Conservation (phyloP, 1,140 invertebrate species). For the Elymnias hypermnestra region DNA sequence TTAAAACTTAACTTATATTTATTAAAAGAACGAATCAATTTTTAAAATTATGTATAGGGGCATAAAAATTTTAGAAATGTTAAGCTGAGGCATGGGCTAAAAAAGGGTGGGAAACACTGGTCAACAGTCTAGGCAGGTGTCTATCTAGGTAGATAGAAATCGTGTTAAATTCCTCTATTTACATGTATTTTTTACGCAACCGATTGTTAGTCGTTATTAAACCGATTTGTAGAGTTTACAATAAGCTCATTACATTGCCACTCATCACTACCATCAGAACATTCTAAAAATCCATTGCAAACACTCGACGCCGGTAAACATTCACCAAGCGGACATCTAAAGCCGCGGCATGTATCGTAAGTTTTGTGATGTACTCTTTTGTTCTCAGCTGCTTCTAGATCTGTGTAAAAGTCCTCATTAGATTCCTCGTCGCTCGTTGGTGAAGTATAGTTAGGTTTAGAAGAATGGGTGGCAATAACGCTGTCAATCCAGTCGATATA, state of each 20-base stretch:
- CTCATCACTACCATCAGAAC: slow-evolving; percentile 85
- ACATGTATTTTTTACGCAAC: no score
- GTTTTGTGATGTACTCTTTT: slow-evolving; percentile 40
- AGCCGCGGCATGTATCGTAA: slow-evolving; percentile 78
- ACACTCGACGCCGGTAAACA: slow-evolving; percentile 82
- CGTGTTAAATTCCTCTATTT: no score
- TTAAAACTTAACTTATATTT: no score
- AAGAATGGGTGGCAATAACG: slow-evolving; percentile 61
- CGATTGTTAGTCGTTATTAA: slow-evolving; percentile 47
- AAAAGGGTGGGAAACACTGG: no score
- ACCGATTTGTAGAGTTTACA: slow-evolving; percentile 34
- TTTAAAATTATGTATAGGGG: no score
- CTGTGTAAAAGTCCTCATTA: slow-evolving; percentile 63
- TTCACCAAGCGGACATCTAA: slow-evolving; percentile 85
- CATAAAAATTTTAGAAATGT: no score
- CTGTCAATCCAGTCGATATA: slow-evolving; percentile 87
- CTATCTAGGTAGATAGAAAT: no score
- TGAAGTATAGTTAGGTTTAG: slow-evolving; percentile 32
- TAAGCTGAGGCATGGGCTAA: no score
- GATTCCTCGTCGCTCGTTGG: slow-evolving; percentile 37
- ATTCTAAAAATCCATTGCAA: slow-evolving; percentile 87
- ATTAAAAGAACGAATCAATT: no score
- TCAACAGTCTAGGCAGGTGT: no score
- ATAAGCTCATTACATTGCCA: slow-evolving; percentile 58
- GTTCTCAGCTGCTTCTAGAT: slow-evolving; percentile 66